Conservation (phyloP, 1,140 invertebrate species). For the Coelopa frigida region DNA sequence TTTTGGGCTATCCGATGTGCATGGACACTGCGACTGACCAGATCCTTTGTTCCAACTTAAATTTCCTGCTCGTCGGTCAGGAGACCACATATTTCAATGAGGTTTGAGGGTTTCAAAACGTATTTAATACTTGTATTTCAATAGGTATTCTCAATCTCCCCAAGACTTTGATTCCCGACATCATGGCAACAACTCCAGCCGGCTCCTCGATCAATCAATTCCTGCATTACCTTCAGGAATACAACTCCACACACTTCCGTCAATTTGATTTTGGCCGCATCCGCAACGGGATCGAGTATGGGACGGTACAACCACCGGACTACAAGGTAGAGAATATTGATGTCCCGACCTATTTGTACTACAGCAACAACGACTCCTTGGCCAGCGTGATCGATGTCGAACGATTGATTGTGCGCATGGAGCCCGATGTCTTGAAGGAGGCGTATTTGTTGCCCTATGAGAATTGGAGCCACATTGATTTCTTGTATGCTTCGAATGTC, state of each 20-base stretch:
- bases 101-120: no score
- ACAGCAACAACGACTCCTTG: slow-evolving; percentile 53
- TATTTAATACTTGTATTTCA: no score
- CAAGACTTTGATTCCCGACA: slow-evolving; percentile 43
- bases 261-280: slow-evolving; percentile 46
- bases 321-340: slow-evolving; percentile 54
- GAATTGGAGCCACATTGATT: slow-evolving; percentile 66
- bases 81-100: slow-evolving; percentile 43
- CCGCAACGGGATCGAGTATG: slow-evolving; percentile 47
- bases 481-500: slow-evolving; percentile 56
- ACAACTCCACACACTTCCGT: slow-evolving; percentile 28
- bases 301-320: slow-evolving; percentile 44
- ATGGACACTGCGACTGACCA: no score
- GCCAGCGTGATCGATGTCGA: slow-evolving; percentile 55
- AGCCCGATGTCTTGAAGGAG: slow-evolving; percentile 14
- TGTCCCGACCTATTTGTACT: slow-evolving; percentile 55
- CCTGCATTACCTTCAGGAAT: slow-evolving; percentile 48
- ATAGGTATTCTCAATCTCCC: no score
- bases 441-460: slow-evolving; percentile 48
- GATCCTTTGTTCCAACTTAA: no score
- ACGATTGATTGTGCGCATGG: slow-evolving; percentile 40
- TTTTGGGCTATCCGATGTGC: no score
- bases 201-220: slow-evolving; percentile 49
- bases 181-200: slow-evolving; percentile 47
- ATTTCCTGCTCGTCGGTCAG: slow-evolving; percentile 50